Conservation (phyloP, 2,888 invertebrate species). For the Apodemia mormo region DNA sequence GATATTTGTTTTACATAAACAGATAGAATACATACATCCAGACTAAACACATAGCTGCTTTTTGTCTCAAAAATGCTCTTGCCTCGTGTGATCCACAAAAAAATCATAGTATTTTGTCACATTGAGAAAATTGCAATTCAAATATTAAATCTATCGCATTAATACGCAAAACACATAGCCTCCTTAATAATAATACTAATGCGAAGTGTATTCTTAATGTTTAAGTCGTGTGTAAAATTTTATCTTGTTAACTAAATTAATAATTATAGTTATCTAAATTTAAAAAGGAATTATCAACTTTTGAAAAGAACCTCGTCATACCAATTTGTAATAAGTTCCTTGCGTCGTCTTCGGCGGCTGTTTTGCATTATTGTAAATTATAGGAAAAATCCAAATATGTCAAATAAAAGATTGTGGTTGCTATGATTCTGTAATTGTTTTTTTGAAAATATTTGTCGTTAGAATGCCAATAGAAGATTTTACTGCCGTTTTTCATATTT, state of each 20-base stretch:
- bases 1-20: too few relatives aligned
- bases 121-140: background rate
- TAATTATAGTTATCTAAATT: background rate
- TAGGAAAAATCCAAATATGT: background rate
- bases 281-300: background rate
- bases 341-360: background rate
- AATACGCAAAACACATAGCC: background rate
- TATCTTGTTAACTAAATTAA: background rate
- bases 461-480: too few relatives aligned
- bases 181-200: background rate
- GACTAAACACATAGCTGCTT: too few relatives aligned
- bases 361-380: conserved; percentile 2
- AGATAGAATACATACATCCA: too few relatives aligned
- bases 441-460: background rate
- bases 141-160: background rate
- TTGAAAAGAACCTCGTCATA: background rate
- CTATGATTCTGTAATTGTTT: background rate
- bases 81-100: too few relatives aligned
- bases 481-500: too few relatives aligned
- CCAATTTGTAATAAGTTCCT: conserved; percentile 2
- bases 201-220: background rate
- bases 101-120: too few relatives aligned
- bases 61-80: too few relatives aligned
- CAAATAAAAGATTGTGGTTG: background rate
- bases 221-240: background rate